A percentile compares a stretch with the other conserved stretches of the same genome.
These are phyloP conservation scores for Drosophila lutescens DNA, from an alignment of 2,888 invertebrate genomes.

Conservation along the genomic window DNA sequence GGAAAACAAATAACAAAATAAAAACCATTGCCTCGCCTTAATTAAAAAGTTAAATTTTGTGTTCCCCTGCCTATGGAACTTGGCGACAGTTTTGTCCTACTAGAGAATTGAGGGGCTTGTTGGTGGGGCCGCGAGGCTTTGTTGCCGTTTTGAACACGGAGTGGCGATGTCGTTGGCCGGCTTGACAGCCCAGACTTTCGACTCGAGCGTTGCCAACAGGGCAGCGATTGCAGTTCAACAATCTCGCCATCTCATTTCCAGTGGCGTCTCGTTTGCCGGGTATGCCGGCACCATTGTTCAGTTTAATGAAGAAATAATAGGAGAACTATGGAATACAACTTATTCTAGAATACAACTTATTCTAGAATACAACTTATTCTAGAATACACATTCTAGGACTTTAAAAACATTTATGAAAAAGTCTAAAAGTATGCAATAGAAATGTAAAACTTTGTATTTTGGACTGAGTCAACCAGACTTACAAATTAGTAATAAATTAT, in stretches of 20 bases:
- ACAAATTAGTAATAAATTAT: too few species aligned
- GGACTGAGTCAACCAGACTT: too few species aligned
- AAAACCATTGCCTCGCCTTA: slow-evolving; percentile 71
- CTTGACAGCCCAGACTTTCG: slow-evolving; percentile 27
- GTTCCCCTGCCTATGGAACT: slow-evolving; percentile 57
- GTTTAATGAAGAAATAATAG: too few species aligned
- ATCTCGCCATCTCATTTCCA: slow-evolving; percentile 4
- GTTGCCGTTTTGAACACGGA: slow-evolving; percentile 15
- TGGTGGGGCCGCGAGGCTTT: slow-evolving; percentile 1
- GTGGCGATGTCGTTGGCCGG: slow-evolving; percentile 29
- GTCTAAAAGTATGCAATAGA: too few species aligned
- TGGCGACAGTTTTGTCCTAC: slow-evolving; percentile 28
- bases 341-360: too few species aligned
- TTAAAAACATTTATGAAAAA: too few species aligned
- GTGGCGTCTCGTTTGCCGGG: background rate
- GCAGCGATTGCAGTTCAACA: slow-evolving; percentile 33
- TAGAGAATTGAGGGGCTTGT: background rate
- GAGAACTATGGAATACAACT: too few species aligned
- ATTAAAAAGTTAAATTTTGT: slow-evolving; percentile 75
- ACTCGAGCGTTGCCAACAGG: slow-evolving; percentile 3
- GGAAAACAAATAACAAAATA: slow-evolving; percentile 30
- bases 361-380: too few species aligned
- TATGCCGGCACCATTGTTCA: background rate
- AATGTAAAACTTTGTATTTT: too few species aligned
- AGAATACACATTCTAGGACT: too few species aligned